Evolutionary conservation across 1,140 invertebrate genomes (phyloP).

Genomic region (Drosophila sp.): DNA sequence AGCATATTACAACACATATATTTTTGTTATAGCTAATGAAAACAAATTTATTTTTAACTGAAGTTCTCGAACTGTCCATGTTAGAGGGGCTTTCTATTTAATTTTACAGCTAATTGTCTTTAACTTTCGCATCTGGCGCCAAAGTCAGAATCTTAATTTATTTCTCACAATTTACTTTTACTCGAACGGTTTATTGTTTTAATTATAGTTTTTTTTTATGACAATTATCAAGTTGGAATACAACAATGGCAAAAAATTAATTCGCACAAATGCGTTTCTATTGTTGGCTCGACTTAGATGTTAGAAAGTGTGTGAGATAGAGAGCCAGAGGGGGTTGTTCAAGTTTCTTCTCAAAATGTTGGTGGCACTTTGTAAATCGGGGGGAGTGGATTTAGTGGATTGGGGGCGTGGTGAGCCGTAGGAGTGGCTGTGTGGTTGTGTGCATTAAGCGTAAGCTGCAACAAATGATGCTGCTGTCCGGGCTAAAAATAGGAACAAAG

Average conservation of each 20-base stretch:
- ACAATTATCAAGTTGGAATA: background rate
- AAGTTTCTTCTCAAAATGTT: conserved; percentile 13
- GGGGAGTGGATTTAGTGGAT: background rate
- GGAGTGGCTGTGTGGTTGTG: conserved; percentile 39
- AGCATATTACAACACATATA: too few species aligned
- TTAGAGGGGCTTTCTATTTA: too few species aligned
- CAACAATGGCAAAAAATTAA: conserved; percentile 43
- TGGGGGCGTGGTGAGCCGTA: background rate
- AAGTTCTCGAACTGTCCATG: too few species aligned
- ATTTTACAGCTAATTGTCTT: too few species aligned
- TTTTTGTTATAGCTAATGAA: too few species aligned
- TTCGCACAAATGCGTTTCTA: conserved; percentile 71
- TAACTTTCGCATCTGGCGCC: too few species aligned
- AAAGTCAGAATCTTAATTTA: background rate
- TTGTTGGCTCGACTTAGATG: conserved; percentile 22
- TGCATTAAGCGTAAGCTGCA: conserved; percentile 69
- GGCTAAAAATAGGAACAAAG: conserved; percentile 41
- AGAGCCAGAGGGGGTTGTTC: background rate
- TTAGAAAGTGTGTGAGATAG: background rate
- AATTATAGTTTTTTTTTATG: conserved; percentile 5
- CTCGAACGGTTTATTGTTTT: conserved; percentile 2
- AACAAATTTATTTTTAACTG: too few species aligned
- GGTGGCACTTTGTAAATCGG: conserved; percentile 10
- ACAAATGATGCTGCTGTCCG: conserved; percentile 53
- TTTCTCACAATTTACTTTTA: conserved; percentile 2